Evolutionary conservation across 2,888 invertebrate species (phyloP).

Genomic region (Coelopa pilipes): DNA sequence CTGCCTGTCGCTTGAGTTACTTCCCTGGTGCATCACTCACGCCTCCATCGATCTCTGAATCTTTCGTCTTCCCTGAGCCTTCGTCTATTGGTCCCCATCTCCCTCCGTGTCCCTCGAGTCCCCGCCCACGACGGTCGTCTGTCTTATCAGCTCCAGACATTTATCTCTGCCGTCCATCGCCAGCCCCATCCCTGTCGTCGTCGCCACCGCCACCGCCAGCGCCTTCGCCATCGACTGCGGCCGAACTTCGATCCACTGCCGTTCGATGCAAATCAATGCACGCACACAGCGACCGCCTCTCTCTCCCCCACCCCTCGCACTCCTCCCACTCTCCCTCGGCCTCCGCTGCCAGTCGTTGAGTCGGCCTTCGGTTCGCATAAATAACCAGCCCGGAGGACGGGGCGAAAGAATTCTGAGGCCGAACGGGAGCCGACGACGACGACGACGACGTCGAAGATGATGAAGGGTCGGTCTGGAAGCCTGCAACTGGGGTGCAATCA

Average conservation of each 20-base stretch:
- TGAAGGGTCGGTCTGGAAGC: constrained; percentile 27
- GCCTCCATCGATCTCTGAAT: no score
- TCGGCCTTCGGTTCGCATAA: no score
- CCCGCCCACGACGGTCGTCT: no score
- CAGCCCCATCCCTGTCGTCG: no score
- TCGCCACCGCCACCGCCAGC: background rate
- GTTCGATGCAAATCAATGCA: constrained; percentile 36
- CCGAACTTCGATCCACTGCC: constrained; percentile 7
- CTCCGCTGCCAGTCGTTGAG: no score
- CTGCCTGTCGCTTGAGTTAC: no score
- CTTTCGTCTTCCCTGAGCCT: no score
- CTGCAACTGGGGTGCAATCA: constrained; percentile 55
- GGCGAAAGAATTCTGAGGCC: constrained; percentile 13
- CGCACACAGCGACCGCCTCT: background rate
- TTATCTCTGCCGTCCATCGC: constrained; percentile 46
- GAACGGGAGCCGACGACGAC: constrained; percentile 4
- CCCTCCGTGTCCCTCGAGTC: no score
- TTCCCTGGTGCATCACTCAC: no score
- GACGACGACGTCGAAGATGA: constrained; percentile 39
- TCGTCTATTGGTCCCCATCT: no score
- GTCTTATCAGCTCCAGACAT: constrained; percentile 58
- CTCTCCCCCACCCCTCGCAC: constrained; percentile 32
- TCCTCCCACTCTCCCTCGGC: no score
- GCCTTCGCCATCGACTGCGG: background rate
- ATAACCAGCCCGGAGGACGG: background rate